A percentile compares a stretch with the other conserved stretches of the same genome.
Conservation (phyloP, 2,113 vertebrate species). For the Axis porcinus region DNA sequence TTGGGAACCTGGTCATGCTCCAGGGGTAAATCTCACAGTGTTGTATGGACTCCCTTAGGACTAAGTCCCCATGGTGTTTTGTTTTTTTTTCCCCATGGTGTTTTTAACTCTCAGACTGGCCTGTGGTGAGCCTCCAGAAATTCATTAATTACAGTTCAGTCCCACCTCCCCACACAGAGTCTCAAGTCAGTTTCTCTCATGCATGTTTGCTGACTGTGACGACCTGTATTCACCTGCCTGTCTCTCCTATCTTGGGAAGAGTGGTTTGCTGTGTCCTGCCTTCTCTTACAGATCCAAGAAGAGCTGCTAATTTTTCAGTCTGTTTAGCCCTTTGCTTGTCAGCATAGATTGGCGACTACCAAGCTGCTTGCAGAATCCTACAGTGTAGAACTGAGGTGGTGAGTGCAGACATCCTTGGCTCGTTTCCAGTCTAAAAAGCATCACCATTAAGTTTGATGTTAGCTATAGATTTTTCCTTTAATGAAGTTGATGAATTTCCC, state of each 20-base stretch:
- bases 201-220: not conserved
- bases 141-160: not conserved
- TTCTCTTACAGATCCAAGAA: not conserved
- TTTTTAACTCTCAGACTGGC: too few species aligned
- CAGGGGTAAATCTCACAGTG: not conserved
- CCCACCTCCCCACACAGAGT: not conserved
- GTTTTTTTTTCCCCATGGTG: not conserved
- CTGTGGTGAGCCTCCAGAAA: not conserved
- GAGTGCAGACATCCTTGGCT: not conserved
- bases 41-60: not conserved
- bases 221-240: not conserved
- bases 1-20: not conserved
- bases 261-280: too few species aligned
- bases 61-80: not conserved
- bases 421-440: not conserved
- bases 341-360: not conserved
- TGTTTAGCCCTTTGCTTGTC: not conserved
- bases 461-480: not conserved
- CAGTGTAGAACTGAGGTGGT: not conserved
- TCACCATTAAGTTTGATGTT: not conserved
- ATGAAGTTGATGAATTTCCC: not conserved
- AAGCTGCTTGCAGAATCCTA: not conserved
- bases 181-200: accelerated
- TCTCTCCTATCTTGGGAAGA: not conserved
- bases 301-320: not conserved